Evolutionary conservation across 2,113 vertebrate species (phyloP), one percentile per base, ranked within the genome.

Genomic region (Passerina amoena): DNA sequence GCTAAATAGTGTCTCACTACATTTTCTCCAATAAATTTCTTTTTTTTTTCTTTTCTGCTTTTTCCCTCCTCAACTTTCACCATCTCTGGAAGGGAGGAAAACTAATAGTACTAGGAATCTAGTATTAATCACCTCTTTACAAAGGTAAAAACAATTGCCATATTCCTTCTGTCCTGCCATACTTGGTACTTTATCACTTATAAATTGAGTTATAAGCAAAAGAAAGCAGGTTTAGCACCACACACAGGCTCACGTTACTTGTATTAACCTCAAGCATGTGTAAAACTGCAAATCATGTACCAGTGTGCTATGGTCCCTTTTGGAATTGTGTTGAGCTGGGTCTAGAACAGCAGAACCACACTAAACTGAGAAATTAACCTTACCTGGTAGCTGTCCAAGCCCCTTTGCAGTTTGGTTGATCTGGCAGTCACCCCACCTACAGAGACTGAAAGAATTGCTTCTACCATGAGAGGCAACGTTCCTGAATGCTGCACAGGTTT

Each of bases 381-480:
- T 96, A 99, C 99, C 99, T 99, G 99, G 97, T 99, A 99, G 96
- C 99, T 99, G 98, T 99, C 99, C 70, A 99, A 98, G 8, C 99
- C 98, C 94, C 99, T 98, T 80, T 99, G 99, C 40, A 99, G 97
- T 95, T 99, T 99, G 88, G 98, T 98, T 93, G 98, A 99, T 71
- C 99, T 98, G 61, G 98, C 98, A 6, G 98, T 99, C 78, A 99
- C 98, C 17, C 99, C 99, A 96, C 99, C 99, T 30, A 99, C 96
- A 44, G 99, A 99, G 21, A 99, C 97, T 5, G 99, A 99, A 59
- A 99, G 97, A 86, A 99, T 83, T 18, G 99, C 99, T 97, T 99
- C 99, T 33, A 99, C 98, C 98, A 99, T 98, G 77, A 99, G 98
- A 17, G 99, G 99, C 92, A 99, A 96, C 0, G 99, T 99, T 78